These are phyloP conservation scores for Phaethornis superciliosus DNA, from an alignment of 2,113 vertebrate species.

Conservation along the genomic window DNA sequence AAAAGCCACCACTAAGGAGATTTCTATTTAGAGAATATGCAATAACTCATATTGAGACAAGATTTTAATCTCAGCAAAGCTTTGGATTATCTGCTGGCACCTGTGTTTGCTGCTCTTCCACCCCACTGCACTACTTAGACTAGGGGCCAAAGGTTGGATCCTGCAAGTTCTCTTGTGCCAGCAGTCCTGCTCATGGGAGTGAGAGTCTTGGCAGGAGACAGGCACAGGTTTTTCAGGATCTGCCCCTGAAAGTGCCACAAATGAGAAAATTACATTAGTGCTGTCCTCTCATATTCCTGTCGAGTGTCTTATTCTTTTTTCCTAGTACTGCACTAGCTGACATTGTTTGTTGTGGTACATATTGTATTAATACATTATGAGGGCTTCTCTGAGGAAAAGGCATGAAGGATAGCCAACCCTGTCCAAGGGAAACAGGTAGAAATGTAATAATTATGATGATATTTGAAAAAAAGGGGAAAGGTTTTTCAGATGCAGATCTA, in stretches of 20 bases:
- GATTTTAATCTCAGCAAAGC: slow-evolving; percentile 72
- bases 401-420: background rate
- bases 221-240: background rate
- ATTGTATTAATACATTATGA: accelerated
- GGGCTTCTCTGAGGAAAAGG: background rate
- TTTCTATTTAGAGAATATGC: slow-evolving; percentile 67
- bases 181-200: background rate
- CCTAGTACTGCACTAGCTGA: background rate
- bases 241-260: background rate
- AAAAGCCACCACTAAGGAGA: slow-evolving; percentile 64
- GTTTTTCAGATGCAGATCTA: background rate
- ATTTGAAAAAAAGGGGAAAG: background rate
- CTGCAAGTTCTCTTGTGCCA: background rate
- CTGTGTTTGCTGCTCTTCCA: slow-evolving; percentile 60
- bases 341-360: background rate
- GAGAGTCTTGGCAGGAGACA: background rate
- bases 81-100: slow-evolving; percentile 69
- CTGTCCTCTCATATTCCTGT: background rate
- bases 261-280: background rate
- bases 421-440: background rate
- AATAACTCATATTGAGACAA: slow-evolving; percentile 71
- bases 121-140: slow-evolving; percentile 1
- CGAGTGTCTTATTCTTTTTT: background rate
- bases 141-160: slow-evolving; percentile 4
- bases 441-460: background rate